Evolutionary conservation across 2,113 vertebrate genomes (phyloP), one percentile per base, ranked within the genome.

Genomic region (Hydrolagus affinis): DNA sequence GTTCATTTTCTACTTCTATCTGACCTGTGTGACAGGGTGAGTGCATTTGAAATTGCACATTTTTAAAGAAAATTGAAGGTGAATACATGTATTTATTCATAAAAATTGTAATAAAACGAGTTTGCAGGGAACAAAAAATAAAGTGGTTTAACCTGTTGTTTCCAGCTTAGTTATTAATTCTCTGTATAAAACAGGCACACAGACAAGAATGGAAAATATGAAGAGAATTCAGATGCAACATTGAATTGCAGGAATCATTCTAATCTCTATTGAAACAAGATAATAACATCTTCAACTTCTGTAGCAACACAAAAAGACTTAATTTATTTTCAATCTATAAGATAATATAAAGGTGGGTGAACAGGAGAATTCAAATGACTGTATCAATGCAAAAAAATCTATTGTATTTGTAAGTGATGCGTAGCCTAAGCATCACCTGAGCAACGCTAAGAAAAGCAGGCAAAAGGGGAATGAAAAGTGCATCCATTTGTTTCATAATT

Each of bases 221-320:
- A 80, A 25, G 12, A 2, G 12, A 17, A 4, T 28, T 28, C n/a
- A 28, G 19, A 64, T 30, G 23, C 12, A 60, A 64, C 59, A 60
- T 62, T 80, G 77, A 80, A 80, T 80, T 64, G 23, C 77, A 78
- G 11, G 10, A 8, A 8, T 64, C 23, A 66, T 80, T 59, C 64
- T 80, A 80, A 80, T 80, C 77, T 80, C 14, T 23, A 80, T 64
- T 62, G 23, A 28, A 25, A 80, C 59, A 80, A 80, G 73, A 64
- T 80, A 28, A 80, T 64, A 64, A 19, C 23, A 80, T 30, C 73
- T 57, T 7, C 19, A 80, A 28, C 25, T 64, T 80, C 14, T 25
- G 64, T 9, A 64, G 8, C 7, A 30, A 80, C 7, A 57, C 77
- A 44, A 17, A 64, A 25, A 64, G 6, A 80, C 1, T 25, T 80